A percentile compares a stretch with the other conserved stretches of the same genome.
Conservation (phyloP, 2,797 vertebrate species). For the Fratercula arctica region DNA sequence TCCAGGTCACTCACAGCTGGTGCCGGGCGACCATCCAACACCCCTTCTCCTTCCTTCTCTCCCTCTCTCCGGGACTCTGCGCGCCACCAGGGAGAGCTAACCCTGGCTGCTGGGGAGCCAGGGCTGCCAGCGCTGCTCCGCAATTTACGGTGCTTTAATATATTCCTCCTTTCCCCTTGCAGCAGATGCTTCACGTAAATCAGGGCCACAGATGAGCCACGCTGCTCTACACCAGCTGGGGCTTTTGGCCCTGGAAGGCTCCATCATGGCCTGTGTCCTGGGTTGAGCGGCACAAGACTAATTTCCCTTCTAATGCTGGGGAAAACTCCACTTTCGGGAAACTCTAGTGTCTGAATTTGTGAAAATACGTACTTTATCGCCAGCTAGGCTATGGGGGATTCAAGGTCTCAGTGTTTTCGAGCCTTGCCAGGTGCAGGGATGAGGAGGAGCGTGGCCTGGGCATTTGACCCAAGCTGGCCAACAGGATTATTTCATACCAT, state of each 20-base stretch:
- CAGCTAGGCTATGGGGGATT: too few species aligned
- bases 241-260: neutral
- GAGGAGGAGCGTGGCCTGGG: too few species aligned
- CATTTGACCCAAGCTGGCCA: too few species aligned
- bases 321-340: too few species aligned
- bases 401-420: too few species aligned
- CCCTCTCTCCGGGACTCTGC: neutral
- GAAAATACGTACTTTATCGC: too few species aligned
- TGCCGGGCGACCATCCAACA: neutral
- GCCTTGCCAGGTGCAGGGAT: too few species aligned
- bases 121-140: neutral
- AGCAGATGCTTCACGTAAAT: neutral
- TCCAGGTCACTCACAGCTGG: neutral
- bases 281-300: too few species aligned
- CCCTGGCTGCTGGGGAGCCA: neutral
- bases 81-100: rapidly evolving
- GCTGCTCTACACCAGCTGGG: neutral
- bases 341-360: too few species aligned
- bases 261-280: too few species aligned
- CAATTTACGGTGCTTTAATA: neutral
- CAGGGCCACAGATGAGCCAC: rapidly evolving
- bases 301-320: too few species aligned
- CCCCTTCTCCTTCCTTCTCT: neutral
- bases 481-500: too few species aligned
- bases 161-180: neutral